These are phyloP conservation scores for Listronotus oregonensis DNA, from an alignment of 1,140 invertebrate species.

Conservation along the genomic window DNA sequence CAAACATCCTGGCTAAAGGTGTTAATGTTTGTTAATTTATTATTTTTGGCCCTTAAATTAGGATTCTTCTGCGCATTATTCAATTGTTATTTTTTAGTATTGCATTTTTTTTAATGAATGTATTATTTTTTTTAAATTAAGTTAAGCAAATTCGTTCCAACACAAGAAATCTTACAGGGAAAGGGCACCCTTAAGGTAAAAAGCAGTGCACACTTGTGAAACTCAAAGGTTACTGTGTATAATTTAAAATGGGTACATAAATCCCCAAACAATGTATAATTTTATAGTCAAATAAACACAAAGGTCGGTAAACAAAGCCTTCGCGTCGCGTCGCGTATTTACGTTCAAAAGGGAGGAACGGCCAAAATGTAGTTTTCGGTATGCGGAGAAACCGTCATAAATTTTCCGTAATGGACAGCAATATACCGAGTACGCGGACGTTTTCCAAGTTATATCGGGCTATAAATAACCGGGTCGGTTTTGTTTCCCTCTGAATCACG, in stretches of 20 bases:
- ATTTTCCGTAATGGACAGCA: slow-evolving; percentile 26
- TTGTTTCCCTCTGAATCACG: slow-evolving; percentile 22
- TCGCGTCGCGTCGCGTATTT: slow-evolving; percentile 19
- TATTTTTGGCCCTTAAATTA: too few species aligned
- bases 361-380: slow-evolving; percentile 18
- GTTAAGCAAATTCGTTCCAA: too few species aligned
- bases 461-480: slow-evolving; percentile 20
- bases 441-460: slow-evolving; percentile 24
- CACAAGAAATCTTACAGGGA: too few species aligned
- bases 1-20: too few species aligned
- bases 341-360: slow-evolving; percentile 15
- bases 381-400: slow-evolving; percentile 24
- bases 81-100: too few species aligned
- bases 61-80: too few species aligned
- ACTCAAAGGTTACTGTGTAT: too few species aligned
- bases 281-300: slow-evolving; percentile 15
- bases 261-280: slow-evolving; percentile 12
- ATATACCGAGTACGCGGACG: slow-evolving; percentile 25
- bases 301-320: slow-evolving; percentile 17
- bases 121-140: too few species aligned
- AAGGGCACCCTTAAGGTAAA: too few species aligned
- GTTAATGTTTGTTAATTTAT: too few species aligned
- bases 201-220: too few species aligned
- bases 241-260: not conserved
- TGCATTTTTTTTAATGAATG: too few species aligned